Percentiles rank a stretch among this genome's conserved stretches.
These are phyloP conservation scores for Ptilonorhynchus violaceus DNA, from an alignment of 2,113 vertebrate genomes.

Conservation along the genomic window DNA sequence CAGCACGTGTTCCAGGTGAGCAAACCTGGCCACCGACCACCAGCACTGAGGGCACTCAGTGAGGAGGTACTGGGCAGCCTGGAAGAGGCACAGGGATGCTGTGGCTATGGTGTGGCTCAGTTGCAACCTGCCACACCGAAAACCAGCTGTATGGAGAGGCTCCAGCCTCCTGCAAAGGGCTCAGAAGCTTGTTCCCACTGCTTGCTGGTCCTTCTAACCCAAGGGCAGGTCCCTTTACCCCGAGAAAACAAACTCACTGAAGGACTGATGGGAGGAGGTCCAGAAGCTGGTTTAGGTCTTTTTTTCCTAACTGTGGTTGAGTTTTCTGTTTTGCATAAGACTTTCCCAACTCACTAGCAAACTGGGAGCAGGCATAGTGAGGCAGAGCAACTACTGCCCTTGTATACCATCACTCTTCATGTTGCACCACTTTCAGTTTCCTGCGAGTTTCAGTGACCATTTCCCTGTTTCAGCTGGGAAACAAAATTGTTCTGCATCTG, in stretches of 20 bases:
- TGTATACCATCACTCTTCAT: neutral
- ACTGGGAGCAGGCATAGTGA: fast-evolving
- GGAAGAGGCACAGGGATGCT: neutral
- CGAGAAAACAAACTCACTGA: neutral
- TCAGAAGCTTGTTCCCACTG: neutral
- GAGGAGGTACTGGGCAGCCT: neutral
- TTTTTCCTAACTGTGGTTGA: neutral
- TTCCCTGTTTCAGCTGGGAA: neutral
- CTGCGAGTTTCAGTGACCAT: fast-evolving
- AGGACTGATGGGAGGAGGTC: neutral
- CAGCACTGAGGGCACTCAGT: neutral
- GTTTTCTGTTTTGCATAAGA: neutral
- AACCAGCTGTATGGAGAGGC: neutral
- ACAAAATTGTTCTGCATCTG: neutral
- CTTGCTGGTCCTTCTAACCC: neutral
- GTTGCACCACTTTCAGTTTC: neutral
- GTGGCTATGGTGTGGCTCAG: neutral
- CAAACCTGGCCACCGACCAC: neutral
- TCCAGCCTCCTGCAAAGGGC: neutral
- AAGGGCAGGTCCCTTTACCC: neutral
- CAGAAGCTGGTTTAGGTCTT: neutral
- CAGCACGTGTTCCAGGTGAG: fast-evolving
- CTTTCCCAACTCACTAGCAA: neutral
- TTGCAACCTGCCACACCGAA: neutral
- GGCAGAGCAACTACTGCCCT: neutral